Evolutionary conservation across 2,113 vertebrate species (phyloP).

Genomic region (Vidua chalybeata): DNA sequence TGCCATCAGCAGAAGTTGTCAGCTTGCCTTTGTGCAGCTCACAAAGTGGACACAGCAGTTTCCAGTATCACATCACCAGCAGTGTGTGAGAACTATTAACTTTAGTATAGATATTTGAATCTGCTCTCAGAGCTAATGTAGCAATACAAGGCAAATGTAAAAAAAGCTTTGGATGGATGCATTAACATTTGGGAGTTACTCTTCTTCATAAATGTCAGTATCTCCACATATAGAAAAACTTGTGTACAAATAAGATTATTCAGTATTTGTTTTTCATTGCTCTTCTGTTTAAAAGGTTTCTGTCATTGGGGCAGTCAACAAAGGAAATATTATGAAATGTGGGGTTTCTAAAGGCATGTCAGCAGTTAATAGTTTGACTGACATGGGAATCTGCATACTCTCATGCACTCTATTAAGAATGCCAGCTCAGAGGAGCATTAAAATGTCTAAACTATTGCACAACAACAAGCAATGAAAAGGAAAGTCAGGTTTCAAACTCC

Average conservation of each 20-base stretch:
- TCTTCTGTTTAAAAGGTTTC: not conserved
- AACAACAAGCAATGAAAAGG: fast-evolving
- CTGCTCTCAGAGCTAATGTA: not conserved
- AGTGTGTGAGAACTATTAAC: not conserved
- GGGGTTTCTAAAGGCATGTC: not conserved
- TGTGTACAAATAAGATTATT: not conserved
- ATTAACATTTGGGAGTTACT: not conserved
- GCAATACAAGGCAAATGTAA: not conserved
- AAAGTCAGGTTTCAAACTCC: not conserved
- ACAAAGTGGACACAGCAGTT: not conserved
- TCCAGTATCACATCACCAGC: not conserved
- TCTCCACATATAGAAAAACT: not conserved
- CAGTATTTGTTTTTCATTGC: not conserved
- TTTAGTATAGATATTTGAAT: not conserved
- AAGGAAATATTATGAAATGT: not conserved
- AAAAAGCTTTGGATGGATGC: not conserved
- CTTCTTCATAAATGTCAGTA: not conserved
- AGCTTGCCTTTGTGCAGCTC: not conserved
- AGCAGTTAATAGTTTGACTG: not conserved
- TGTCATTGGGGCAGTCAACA: not conserved
- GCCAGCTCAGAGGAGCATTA: not conserved
- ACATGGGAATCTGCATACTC: not conserved
- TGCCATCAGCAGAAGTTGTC: not conserved
- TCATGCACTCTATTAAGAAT: not conserved
- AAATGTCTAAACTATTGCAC: not conserved